Percentiles rank a stretch among this genome's conserved stretches.
These are phyloP conservation scores for Cotesia congregata DNA, from an alignment of 2,888 invertebrate species.

Conservation along the genomic window DNA sequence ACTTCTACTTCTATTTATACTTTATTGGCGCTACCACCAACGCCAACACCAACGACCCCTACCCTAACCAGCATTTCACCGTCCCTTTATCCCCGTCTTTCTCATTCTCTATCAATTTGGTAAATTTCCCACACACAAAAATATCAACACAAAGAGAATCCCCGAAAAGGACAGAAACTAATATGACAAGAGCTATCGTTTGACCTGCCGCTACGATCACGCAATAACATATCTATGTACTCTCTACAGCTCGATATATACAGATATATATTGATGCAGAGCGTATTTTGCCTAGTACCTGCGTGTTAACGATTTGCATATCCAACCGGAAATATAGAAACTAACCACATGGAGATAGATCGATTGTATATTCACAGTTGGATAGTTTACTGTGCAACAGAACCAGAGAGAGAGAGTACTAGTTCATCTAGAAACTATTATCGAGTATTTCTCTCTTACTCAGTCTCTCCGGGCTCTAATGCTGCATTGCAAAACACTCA, in stretches of 20 bases:
- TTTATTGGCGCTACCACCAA: background rate
- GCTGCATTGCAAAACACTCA: background rate
- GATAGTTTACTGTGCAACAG: slow-evolving; percentile 2
- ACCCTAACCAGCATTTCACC: slow-evolving; percentile 15
- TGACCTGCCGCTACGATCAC: slow-evolving; percentile 2
- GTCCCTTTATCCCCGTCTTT: slow-evolving; percentile 4
- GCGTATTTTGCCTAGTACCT: background rate
- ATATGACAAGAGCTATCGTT: slow-evolving; percentile 15
- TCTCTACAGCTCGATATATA: slow-evolving; percentile 8
- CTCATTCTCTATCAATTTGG: background rate
- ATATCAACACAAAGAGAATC: slow-evolving; percentile 23
- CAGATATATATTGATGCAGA: slow-evolving; percentile 27
- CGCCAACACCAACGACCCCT: background rate
- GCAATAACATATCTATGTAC: background rate
- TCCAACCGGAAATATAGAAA: slow-evolving; percentile 20
- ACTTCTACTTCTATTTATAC: background rate
- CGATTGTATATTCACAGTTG: slow-evolving; percentile 13
- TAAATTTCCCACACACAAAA: slow-evolving; percentile 25
- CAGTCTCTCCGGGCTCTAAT: background rate
- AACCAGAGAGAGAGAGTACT: background rate
- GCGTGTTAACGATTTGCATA: slow-evolving; percentile 16
- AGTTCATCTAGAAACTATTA: slow-evolving; percentile 4
- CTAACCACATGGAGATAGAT: slow-evolving; percentile 40
- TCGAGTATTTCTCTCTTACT: background rate
- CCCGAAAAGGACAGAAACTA: background rate